phyloP scores from a whole-genome alignment of 2,797 vertebrate species.

The Urosaurus nigricauda region DNA sequence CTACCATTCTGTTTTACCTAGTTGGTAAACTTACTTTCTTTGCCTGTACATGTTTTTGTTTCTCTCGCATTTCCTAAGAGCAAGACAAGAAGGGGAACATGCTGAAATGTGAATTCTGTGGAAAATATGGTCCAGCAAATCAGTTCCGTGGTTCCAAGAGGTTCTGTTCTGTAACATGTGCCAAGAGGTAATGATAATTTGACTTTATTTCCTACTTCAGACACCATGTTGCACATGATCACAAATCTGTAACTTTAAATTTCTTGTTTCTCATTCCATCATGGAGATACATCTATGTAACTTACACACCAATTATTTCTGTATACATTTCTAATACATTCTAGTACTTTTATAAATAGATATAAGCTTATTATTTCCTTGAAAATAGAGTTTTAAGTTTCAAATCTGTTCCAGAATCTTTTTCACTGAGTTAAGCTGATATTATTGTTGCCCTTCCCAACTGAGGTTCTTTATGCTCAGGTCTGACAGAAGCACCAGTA shows the following conservation, averaged over 20 bases:
- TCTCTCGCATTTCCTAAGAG: conserved; percentile 70
- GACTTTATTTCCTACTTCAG: neutral
- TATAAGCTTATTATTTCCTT: conserved; percentile 8
- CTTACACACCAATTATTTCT: neutral
- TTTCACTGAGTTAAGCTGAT: neutral
- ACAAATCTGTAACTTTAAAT: neutral
- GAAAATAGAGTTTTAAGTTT: conserved; percentile 24
- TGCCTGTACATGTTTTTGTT: neutral
- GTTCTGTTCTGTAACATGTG: conserved; percentile 96
- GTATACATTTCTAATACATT: neutral
- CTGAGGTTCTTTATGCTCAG: neutral
- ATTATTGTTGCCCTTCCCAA: neutral
- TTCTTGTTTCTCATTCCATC: neutral
- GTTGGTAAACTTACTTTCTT: conserved; percentile 21
- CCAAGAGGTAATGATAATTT: conserved; percentile 88
- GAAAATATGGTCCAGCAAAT: conserved; percentile 91
- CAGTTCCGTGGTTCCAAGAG: conserved; percentile 96
- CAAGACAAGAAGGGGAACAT: conserved; percentile 81
- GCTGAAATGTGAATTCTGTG: conserved; percentile 96
- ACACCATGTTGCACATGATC: neutral
- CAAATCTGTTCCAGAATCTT: neutral
- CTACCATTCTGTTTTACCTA: conserved; percentile 11
- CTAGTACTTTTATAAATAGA: neutral
- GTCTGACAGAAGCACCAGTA: neutral
- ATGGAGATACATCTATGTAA: neutral